A percentile compares a stretch with the other conserved stretches of the same genome.
Evolutionary conservation across 2,888 invertebrate species (phyloP).

Genomic region (Chloromyia formosa): DNA sequence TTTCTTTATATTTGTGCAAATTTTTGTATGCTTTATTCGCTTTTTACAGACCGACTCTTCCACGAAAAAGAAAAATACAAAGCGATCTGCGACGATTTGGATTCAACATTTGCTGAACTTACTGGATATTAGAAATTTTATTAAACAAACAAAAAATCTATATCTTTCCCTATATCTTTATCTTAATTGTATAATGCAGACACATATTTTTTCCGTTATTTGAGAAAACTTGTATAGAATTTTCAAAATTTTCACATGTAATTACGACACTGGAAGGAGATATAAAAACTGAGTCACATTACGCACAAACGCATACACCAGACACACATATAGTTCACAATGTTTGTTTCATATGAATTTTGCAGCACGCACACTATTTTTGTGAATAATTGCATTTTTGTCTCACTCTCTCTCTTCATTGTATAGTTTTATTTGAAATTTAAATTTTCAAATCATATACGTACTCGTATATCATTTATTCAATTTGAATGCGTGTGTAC

Average conservation of each 20-base stretch:
- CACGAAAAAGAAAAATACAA: constrained; percentile 89
- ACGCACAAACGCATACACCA: not conserved
- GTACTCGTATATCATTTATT: too few species aligned
- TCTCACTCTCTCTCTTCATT: too few species aligned
- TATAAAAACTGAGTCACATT: too few species aligned
- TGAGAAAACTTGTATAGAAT: not conserved
- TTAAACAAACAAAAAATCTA: constrained; percentile 10
- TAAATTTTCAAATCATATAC: too few species aligned
- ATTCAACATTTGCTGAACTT: constrained; percentile 95
- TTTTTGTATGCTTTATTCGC: constrained; percentile 53
- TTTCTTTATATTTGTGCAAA: constrained; percentile 42
- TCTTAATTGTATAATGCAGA: constrained; percentile 29
- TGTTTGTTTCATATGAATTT: not conserved
- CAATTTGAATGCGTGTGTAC: too few species aligned
- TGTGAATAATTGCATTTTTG: constrained; percentile 9
- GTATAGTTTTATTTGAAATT: too few species aligned
- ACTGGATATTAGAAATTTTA: constrained; percentile 84
- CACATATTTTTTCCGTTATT: not conserved
- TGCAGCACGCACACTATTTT: constrained; percentile 26
- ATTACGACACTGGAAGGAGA: too few species aligned
- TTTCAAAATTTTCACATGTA: constrained; percentile 25
- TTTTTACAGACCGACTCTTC: constrained; percentile 82
- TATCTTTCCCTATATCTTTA: constrained; percentile 11
- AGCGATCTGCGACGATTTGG: constrained; percentile 97
- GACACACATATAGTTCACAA: not conserved